phyloP scores from a whole-genome alignment of 2,113 vertebrate genomes.

The Percina caprodes region DNA sequence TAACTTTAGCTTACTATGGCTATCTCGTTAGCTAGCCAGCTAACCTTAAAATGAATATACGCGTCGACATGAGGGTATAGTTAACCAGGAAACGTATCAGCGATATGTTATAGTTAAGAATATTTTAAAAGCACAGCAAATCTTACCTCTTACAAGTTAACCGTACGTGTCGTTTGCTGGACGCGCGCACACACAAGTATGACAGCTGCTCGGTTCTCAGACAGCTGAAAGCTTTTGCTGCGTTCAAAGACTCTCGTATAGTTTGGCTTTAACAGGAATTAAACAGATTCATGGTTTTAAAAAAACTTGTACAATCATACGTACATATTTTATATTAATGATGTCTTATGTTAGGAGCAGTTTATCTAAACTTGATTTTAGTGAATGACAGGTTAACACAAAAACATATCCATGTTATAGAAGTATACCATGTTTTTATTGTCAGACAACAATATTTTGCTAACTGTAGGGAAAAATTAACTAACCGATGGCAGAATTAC shows the following conservation, averaged over 20 bases:
- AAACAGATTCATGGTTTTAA: not conserved
- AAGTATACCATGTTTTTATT: no score
- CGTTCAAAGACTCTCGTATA: conserved; percentile 1
- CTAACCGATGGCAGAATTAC: not conserved
- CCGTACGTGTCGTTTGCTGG: conserved; percentile 34
- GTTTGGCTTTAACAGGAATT: fast-evolving
- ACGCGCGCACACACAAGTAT: conserved; percentile 24
- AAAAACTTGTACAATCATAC: no score
- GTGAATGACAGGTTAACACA: no score
- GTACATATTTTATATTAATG: no score
- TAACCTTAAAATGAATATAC: not conserved
- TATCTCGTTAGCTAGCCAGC: conserved; percentile 15
- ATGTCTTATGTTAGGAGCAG: no score
- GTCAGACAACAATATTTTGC: no score
- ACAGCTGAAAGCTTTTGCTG: conserved; percentile 44
- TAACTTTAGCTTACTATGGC: conserved; percentile 19
- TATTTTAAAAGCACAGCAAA: not conserved
- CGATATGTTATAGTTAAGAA: not conserved
- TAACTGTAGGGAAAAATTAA: no score
- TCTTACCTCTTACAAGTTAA: conserved; percentile 58
- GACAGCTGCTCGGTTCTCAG: conserved; percentile 71
- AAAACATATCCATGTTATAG: no score
- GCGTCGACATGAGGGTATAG: no score
- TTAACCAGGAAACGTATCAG: not conserved
- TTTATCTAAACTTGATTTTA: no score